phyloP scores from a whole-genome alignment of 2,113 vertebrate species.

The Nibea coibor region DNA sequence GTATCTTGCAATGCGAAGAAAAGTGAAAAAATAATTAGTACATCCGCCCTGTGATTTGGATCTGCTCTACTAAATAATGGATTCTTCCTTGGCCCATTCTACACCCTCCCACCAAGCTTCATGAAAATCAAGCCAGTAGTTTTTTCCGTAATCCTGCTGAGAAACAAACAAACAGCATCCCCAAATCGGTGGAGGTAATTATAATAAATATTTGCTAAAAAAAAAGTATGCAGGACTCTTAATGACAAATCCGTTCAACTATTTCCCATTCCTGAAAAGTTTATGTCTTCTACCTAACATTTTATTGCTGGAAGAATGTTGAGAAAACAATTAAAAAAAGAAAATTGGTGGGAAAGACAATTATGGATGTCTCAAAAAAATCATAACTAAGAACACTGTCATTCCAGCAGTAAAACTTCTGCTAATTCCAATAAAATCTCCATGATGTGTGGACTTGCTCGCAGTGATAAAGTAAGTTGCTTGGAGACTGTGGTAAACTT shows the following conservation, averaged over 20 bases:
- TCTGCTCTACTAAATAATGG: too few relatives aligned
- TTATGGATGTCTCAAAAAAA: background rate
- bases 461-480: background rate
- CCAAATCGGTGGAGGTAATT: too few relatives aligned
- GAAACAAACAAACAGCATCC: too few relatives aligned
- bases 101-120: too few relatives aligned
- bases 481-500: background rate
- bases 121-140: too few relatives aligned
- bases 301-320: background rate
- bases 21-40: too few relatives aligned
- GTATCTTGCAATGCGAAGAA: too few relatives aligned
- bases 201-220: background rate
- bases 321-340: background rate
- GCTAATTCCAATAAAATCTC: background rate
- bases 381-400: background rate
- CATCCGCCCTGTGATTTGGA: too few relatives aligned
- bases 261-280: background rate
- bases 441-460: constrained; percentile 11
- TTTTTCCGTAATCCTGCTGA: too few relatives aligned
- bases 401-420: background rate
- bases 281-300: background rate
- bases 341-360: background rate
- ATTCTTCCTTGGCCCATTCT: too few relatives aligned
- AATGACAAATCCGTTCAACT: background rate
- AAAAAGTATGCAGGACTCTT: background rate